phyloP scores from a whole-genome alignment of 92 coral and sea anemone species.

The Montipora capitata region DNA sequence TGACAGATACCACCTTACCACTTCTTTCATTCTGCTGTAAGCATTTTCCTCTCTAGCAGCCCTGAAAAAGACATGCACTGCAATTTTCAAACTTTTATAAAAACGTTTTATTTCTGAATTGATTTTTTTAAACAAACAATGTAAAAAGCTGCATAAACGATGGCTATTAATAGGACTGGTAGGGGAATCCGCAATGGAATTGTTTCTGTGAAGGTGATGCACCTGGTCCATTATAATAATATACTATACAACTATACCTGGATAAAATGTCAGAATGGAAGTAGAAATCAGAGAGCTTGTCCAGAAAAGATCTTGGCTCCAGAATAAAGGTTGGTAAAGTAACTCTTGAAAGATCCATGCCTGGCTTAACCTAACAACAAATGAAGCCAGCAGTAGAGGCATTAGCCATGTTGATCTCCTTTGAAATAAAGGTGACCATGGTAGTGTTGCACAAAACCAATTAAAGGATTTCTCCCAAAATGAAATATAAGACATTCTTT shows the following conservation, averaged over 20 bases:
- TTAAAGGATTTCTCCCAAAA: no score
- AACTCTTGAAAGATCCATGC: conserved; percentile 97
- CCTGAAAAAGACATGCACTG: conserved; percentile 18
- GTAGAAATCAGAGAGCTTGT: conserved; percentile 97
- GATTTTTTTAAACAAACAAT: no score
- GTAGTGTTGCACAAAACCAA: no score
- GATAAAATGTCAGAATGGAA: conserved; percentile 94
- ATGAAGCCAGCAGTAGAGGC: not conserved
- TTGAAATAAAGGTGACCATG: no score
- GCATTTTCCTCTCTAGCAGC: conserved; percentile 97
- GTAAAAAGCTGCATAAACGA: no score
- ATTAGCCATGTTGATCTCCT: no score
- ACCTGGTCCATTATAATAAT: no score
- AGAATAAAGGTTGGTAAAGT: conserved; percentile 96
- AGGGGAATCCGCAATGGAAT: no score
- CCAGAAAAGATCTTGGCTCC: conserved; percentile 98
- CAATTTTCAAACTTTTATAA: no score
- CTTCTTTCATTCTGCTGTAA: conserved; percentile 95
- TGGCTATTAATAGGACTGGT: not conserved
- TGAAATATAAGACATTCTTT: no score
- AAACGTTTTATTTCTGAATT: no score
- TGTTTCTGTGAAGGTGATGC: no score
- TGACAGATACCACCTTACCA: conserved; percentile 96
- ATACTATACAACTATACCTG: conserved; percentile 59
- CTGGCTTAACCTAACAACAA: conserved; percentile 92